These are phyloP conservation scores for Fratercula arctica DNA, from an alignment of 2,797 vertebrate species.

Conservation along the genomic window DNA sequence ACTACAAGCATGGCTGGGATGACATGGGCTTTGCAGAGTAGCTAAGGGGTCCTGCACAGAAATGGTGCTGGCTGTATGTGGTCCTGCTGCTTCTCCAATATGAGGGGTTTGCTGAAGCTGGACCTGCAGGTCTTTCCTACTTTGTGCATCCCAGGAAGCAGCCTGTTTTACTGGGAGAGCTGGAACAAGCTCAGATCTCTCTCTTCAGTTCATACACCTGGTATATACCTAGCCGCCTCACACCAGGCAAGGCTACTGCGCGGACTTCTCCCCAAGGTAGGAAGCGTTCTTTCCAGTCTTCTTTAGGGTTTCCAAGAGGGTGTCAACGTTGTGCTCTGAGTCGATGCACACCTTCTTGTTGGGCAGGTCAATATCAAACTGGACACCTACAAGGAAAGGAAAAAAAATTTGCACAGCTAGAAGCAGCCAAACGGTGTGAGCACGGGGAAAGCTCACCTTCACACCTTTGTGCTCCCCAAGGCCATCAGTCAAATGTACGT, in stretches of 20 bases:
- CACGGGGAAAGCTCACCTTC: background rate
- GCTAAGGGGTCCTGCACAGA: background rate
- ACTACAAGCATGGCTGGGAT: background rate
- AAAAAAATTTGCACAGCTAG: background rate
- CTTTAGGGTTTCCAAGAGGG: constrained; percentile 86
- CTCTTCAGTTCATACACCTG: background rate
- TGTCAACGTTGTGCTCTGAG: constrained; percentile 83
- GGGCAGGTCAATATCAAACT: constrained; percentile 91
- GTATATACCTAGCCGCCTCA: background rate
- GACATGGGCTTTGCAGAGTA: background rate
- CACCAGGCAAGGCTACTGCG: background rate
- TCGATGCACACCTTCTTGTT: constrained; percentile 92
- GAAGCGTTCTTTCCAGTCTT: constrained; percentile 90
- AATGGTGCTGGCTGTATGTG: background rate
- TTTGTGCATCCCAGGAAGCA: background rate
- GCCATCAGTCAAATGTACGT: background rate
- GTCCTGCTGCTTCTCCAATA: background rate
- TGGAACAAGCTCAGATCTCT: background rate
- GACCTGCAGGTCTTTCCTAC: background rate
- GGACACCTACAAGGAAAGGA: constrained; percentile 78
- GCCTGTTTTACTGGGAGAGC: background rate
- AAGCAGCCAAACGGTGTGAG: background rate
- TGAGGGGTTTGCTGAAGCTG: background rate
- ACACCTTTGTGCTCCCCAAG: background rate
- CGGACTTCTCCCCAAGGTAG: constrained; percentile 85